These are phyloP conservation scores for Hiodon alosoides DNA, from an alignment of 2,113 vertebrate species.

Conservation along the genomic window DNA sequence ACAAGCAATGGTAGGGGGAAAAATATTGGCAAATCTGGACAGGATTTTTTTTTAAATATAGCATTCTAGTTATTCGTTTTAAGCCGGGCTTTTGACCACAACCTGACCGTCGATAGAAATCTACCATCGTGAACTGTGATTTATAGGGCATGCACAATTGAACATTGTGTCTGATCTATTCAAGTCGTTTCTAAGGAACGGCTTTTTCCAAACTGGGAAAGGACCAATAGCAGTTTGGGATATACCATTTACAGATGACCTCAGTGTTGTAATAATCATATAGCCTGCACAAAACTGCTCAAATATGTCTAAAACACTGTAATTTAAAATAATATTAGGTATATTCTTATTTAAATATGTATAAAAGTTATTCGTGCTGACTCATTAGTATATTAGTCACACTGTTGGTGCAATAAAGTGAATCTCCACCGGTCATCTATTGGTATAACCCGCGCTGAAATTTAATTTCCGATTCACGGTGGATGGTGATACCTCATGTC, in stretches of 20 bases:
- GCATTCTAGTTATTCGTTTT: too few species aligned
- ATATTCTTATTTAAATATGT: neutral
- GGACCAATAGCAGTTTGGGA: conserved; percentile 38
- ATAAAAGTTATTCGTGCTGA: neutral
- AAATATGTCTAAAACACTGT: neutral
- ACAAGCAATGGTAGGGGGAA: too few species aligned
- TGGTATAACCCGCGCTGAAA: conserved; percentile 36
- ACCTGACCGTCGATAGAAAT: too few species aligned
- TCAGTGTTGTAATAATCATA: conserved; percentile 23
- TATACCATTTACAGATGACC: conserved; percentile 25
- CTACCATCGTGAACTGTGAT: too few species aligned
- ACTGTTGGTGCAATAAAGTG: neutral
- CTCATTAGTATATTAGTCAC: neutral
- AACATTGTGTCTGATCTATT: too few species aligned
- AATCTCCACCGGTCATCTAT: neutral
- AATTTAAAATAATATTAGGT: neutral
- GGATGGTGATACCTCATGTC: neutral
- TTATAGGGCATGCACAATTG: too few species aligned
- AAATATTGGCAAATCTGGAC: too few species aligned
- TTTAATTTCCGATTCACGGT: conserved; percentile 16
- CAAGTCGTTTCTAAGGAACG: neutral
- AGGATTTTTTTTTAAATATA: too few species aligned
- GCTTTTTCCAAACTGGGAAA: conserved; percentile 18
- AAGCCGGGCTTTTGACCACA: too few species aligned
- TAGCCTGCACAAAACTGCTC: neutral